These are phyloP conservation scores for Antennarius maculatus DNA, from an alignment of 2,797 vertebrate species.

Conservation along the genomic window DNA sequence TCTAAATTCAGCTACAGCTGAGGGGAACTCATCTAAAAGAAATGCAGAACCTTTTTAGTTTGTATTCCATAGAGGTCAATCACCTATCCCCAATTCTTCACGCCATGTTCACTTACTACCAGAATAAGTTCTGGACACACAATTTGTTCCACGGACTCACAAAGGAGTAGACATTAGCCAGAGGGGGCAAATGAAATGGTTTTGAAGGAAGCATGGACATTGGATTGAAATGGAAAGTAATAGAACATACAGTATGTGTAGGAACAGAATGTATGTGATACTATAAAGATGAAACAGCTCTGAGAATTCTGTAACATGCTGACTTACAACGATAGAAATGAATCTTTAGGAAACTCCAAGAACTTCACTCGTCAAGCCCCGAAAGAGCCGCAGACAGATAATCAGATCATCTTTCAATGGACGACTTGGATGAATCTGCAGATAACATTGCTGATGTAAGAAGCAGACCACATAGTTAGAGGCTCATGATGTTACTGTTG, in stretches of 20 bases:
- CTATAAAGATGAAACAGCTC: constrained; percentile 21
- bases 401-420: too few species aligned
- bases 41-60: constrained; percentile 18
- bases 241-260: background rate
- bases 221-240: constrained; percentile 24
- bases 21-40: background rate
- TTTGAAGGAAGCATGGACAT: constrained; percentile 36
- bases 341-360: too few species aligned
- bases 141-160: constrained; percentile 43
- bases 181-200: constrained; percentile 42
- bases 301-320: constrained; percentile 16
- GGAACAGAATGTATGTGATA: background rate
- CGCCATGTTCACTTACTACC: constrained; percentile 29
- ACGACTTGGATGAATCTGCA: constrained; percentile 35
- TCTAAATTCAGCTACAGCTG: constrained; percentile 31
- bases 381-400: too few species aligned
- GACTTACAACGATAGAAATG: constrained; percentile 4
- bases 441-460: constrained; percentile 58
- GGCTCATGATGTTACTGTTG: constrained; percentile 50
- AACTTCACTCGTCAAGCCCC: too few species aligned
- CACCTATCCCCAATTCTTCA: constrained; percentile 25
- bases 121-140: constrained; percentile 24
- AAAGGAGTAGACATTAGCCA: constrained; percentile 24
- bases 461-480: constrained; percentile 66
- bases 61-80: constrained; percentile 31